Percentiles rank a stretch among this genome's conserved stretches.
phyloP scores from a whole-genome alignment of 2,888 invertebrate genomes.

The Tiliacea aurago region DNA sequence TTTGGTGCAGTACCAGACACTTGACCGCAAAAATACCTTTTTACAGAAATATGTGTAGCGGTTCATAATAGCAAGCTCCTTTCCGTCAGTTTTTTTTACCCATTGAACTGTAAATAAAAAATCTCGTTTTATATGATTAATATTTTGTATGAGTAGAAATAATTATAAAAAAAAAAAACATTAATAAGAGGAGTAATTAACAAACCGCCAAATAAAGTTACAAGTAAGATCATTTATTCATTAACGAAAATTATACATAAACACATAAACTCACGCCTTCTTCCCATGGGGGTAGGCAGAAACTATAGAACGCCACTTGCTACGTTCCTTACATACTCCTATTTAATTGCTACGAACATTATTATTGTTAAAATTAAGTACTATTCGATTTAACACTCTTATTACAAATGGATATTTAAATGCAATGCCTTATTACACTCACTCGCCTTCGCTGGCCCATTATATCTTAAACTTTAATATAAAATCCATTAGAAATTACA shows the following conservation, averaged over 20 bases:
- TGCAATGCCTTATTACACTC: background rate
- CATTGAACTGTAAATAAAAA: conserved; percentile 57
- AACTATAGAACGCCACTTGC: too few relatives aligned
- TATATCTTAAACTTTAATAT: background rate
- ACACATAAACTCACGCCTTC: too few relatives aligned
- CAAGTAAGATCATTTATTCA: background rate
- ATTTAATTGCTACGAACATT: too few relatives aligned
- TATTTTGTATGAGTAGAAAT: too few relatives aligned
- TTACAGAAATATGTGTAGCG: conserved; percentile 54
- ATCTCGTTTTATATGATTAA: too few relatives aligned
- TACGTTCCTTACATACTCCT: too few relatives aligned
- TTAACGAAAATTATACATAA: background rate
- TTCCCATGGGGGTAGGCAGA: too few relatives aligned
- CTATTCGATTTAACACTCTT: background rate
- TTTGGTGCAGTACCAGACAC: conserved; percentile 28
- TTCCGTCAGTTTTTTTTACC: conserved; percentile 52
- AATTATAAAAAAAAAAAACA: too few relatives aligned
- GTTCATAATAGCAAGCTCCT: conserved; percentile 50
- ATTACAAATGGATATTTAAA: background rate
- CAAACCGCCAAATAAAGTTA: background rate
- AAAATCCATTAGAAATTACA: conserved; percentile 17
- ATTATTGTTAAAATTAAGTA: background rate
- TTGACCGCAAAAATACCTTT: background rate
- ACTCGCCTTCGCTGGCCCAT: background rate
- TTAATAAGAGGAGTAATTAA: too few relatives aligned